A percentile compares a stretch with the other conserved stretches of the same genome.
phyloP scores from a whole-genome alignment of 2,888 invertebrate genomes.

The Philonicus albiceps region DNA sequence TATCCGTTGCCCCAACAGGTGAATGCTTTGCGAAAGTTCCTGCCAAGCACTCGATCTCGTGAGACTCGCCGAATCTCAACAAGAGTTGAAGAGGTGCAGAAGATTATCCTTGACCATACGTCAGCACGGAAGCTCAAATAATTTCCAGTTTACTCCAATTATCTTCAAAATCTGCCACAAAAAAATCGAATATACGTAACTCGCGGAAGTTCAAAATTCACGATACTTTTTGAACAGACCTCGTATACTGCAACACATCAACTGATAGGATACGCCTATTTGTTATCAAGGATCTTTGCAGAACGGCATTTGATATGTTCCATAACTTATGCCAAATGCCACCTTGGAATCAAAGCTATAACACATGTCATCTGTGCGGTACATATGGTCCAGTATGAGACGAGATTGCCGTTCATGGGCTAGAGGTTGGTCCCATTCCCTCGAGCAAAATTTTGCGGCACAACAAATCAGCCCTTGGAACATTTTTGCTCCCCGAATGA shows the following conservation, averaged over 20 bases:
- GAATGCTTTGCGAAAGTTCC: not conserved
- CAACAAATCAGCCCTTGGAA: not conserved
- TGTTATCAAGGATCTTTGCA: not conserved
- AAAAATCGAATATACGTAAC: too few relatives aligned
- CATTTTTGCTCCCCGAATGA: not conserved
- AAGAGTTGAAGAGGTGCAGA: too few relatives aligned
- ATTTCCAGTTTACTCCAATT: too few relatives aligned
- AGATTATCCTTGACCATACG: too few relatives aligned
- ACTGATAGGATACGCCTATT: not conserved
- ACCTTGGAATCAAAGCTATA: not conserved
- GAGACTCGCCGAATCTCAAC: too few relatives aligned
- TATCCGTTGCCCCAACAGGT: not conserved
- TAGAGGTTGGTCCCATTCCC: not conserved
- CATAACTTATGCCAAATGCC: not conserved
- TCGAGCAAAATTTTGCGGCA: not conserved
- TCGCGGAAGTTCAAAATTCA: too few relatives aligned
- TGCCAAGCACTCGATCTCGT: too few relatives aligned
- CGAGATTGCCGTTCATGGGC: not conserved
- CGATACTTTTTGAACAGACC: too few relatives aligned
- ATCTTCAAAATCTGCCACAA: too few relatives aligned
- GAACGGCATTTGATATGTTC: not conserved
- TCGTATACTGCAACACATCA: not conserved
- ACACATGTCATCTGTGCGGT: not conserved
- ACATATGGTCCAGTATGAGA: not conserved
- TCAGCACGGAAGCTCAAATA: too few relatives aligned